These are phyloP conservation scores for Microctonus hyperodae DNA, from an alignment of 2,888 invertebrate genomes.

Conservation along the genomic window DNA sequence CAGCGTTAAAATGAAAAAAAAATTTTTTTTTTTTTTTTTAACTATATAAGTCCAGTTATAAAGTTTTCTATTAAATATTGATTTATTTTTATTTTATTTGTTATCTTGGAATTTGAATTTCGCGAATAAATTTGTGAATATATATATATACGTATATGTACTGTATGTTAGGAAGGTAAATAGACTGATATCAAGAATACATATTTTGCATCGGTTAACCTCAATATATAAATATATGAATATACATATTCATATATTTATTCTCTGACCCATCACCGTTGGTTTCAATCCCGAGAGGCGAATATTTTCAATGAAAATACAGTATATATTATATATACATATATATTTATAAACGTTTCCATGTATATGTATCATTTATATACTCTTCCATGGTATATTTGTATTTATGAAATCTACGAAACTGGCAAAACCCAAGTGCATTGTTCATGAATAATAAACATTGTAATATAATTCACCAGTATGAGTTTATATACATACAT, in stretches of 20 bases:
- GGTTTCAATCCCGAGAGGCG: not conserved
- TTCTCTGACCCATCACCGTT: not conserved
- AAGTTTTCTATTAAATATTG: not conserved
- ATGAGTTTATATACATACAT: not conserved
- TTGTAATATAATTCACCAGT: slow-evolving; percentile 36
- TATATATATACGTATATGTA: not conserved
- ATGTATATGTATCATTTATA: slow-evolving; percentile 1
- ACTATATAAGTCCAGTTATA: not conserved
- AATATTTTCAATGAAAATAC: slow-evolving; percentile 6
- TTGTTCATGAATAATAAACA: slow-evolving; percentile 42
- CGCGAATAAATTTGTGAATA: not conserved
- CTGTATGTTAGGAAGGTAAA: not conserved
- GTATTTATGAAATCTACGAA: slow-evolving; percentile 40
- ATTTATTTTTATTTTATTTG: not conserved
- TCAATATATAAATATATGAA: not conserved
- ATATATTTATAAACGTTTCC: not conserved
- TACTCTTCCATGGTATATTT: slow-evolving; percentile 29
- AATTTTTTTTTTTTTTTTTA: not conserved
- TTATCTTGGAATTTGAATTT: not conserved
- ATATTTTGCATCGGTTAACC: slow-evolving; percentile 9
- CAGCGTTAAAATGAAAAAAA: not conserved
- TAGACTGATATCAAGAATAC: not conserved
- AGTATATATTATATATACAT: too few relatives aligned
- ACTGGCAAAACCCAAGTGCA: slow-evolving; percentile 33
- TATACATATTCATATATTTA: too few relatives aligned